Conservation (phyloP, 1,140 invertebrate species). For the Geopemphigus sp. region DNA sequence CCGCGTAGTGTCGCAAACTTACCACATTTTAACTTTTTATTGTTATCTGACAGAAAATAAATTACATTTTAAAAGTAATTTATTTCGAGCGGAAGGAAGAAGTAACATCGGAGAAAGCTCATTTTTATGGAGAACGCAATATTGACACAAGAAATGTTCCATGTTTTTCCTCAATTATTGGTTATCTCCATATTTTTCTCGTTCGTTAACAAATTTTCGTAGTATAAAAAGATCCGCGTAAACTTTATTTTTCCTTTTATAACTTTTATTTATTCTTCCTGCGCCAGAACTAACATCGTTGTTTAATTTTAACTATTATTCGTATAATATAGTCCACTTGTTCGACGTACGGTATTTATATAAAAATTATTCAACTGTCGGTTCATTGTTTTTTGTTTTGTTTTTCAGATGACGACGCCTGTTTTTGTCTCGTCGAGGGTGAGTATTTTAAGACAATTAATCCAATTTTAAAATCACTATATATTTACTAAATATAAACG, state of each 20-base stretch:
- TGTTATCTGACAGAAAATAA: conserved; percentile 5
- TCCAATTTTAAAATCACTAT: no score
- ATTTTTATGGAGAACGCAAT: background rate
- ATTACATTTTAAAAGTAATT: conserved; percentile 25
- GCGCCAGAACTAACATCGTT: background rate
- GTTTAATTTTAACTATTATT: background rate
- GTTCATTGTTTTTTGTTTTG: background rate
- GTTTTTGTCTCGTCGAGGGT: conserved; percentile 48
- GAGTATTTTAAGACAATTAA: background rate
- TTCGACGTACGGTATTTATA: background rate
- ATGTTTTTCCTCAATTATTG: background rate
- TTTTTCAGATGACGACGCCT: conserved; percentile 47
- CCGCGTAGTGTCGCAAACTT: background rate
- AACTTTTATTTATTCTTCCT: background rate
- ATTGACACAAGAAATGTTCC: background rate
- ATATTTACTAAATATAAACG: no score
- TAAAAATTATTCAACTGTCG: background rate
- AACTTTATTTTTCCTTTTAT: background rate
- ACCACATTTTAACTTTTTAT: conserved; percentile 18
- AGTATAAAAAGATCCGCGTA: background rate
- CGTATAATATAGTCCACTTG: background rate
- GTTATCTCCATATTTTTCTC: background rate
- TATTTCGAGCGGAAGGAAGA: background rate
- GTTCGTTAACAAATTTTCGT: background rate
- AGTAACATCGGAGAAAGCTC: background rate